These are phyloP conservation scores for Vulpes lagopus DNA, from an alignment of 2,113 vertebrate species.

Conservation along the genomic window DNA sequence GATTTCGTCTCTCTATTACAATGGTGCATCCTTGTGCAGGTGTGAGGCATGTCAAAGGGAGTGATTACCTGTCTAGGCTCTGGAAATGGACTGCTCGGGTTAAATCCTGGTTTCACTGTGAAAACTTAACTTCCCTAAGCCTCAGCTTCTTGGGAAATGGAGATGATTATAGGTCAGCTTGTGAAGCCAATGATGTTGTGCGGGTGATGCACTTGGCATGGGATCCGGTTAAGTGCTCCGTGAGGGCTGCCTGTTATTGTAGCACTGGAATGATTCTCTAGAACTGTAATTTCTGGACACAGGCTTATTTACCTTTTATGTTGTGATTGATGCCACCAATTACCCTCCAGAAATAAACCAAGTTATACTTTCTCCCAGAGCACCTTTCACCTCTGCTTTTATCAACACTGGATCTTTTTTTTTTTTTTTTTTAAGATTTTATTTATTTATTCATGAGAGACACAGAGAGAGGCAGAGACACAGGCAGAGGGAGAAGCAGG, in stretches of 20 bases:
- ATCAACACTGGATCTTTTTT: not conserved
- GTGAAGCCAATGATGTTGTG: not conserved
- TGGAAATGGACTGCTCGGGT: not conserved
- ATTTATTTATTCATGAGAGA: too few species aligned
- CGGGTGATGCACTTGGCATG: accelerated
- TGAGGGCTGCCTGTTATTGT: not conserved
- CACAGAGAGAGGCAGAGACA: not conserved
- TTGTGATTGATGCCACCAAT: not conserved
- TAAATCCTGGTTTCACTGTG: not conserved
- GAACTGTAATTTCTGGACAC: not conserved
- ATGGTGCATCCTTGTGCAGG: not conserved
- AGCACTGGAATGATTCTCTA: not conserved
- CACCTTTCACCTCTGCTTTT: not conserved
- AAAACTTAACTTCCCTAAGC: not conserved
- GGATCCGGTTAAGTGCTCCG: not conserved
- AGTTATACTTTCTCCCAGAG: not conserved
- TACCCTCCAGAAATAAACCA: not conserved
- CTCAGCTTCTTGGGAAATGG: constrained; percentile 21
- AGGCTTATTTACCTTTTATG: not conserved
- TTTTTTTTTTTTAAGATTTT: too few species aligned
- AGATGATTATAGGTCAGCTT: not conserved
- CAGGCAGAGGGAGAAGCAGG: not conserved
- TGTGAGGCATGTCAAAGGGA: not conserved
- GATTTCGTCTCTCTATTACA: not conserved
- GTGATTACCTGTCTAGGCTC: not conserved